Base-by-base conservation (phyloP, 1,140 invertebrate genomes). In the Chelonus insularis region DNA sequence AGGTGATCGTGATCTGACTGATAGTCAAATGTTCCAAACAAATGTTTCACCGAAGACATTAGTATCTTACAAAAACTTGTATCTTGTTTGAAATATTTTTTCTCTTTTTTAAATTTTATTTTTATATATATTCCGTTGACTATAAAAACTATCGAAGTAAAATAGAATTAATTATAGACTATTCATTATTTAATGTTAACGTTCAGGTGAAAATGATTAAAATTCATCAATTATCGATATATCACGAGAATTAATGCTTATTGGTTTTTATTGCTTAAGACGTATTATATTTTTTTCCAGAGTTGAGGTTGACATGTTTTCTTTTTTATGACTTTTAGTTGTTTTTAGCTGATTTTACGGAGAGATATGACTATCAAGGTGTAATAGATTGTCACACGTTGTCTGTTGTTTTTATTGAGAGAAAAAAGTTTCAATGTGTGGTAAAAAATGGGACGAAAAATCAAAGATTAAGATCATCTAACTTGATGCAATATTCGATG, bases 381-480 rank as follows among this genome's bases (percentile, higher is more conserved):
- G 74, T 71, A 77, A 77, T 71, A 68, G 72, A 74, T 76, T 68
- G 67, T 68, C 66, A 68, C 69, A 69, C 67, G 68, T 68, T 25
- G 9, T 29, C 25, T 29, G 3, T 7, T 29, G 25, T 29, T 7
- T 29, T 29, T 7, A 29, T 29, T 4, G 25, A 29, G 3, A 4
- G 7, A 29, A 29, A 7, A 7, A 7, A 29, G 25, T 29, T 29
- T 29, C 25, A 29, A 29, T 7, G 25, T 4, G 25, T 29, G 25
- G 7, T 4, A 29, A 4, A 29, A 29, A 29, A 29, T 4, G 25
- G 7, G 25, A 29, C 3, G 7, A 7, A 29, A 29, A 29, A 29
- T n/a, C n/a, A n/a, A n/a, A n/a, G n/a, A n/a, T n/a, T n/a, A n/a
- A n/a, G n/a, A n/a, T n/a, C n/a, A n/a, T n/a, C n/a, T n/a, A n/a